Evolutionary conservation across 1,140 invertebrate genomes (phyloP), one percentile per base, ranked within the genome.

Genomic region (Drosophila erecta): DNA sequence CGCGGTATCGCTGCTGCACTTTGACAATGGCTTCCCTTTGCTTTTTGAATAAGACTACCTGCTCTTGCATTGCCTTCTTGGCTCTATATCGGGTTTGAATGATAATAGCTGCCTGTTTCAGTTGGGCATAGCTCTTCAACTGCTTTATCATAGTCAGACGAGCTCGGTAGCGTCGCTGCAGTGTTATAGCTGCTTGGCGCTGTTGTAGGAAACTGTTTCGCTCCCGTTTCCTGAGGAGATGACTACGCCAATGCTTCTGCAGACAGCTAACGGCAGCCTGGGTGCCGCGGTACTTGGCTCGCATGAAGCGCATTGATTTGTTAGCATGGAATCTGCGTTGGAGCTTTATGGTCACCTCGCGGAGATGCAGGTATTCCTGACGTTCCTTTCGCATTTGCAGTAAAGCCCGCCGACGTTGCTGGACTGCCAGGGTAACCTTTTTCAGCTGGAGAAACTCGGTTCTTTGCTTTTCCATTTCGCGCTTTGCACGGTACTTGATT

Each of bases 291-390:
- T 92, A 94, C 40, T 91, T 56, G 15, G 77, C 71, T 12, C 90
- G 85, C 41, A 70, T 17, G 10, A 80, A 74, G 3, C 81, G 69
- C 90, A 62, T 92, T 51, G 47, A 22, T 38, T 74, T 51, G 35
- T 93, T 78, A 15, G 92, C 93, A 83, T 93, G 93, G 80, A 93
- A 95, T 14, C 73, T 65, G 40, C 92, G 92, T 60, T 94, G 94
- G 7, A 95, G 87, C 5, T 64, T 72, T 0, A 93, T 69, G 2
- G 91, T 90, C 20, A 91, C 69, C 6, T 59, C 22, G 4, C 59
- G 55, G 4, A 85, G 58, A 1, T 66, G 60, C 0, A 76, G 17
- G 54, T 69, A 93, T 17, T 67, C 15, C 1, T 30, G n/a, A 0
- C 71, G 62, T 12, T 71, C 61, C 7, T 54, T 22, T 22, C 60